These are phyloP conservation scores for Apaloderma vittatum DNA, from an alignment of 2,113 vertebrate genomes.

Conservation along the genomic window DNA sequence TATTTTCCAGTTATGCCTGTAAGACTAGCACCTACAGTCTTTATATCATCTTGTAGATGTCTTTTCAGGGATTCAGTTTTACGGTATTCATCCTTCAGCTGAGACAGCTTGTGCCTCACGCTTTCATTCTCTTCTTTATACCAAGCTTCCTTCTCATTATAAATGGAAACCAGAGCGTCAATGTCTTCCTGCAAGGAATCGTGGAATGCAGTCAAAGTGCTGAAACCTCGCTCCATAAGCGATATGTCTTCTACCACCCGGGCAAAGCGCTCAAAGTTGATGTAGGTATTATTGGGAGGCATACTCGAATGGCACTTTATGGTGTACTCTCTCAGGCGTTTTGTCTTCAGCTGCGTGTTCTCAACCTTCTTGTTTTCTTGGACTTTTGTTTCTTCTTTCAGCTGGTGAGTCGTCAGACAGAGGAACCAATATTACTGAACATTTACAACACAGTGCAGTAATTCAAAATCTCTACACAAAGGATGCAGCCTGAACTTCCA, in stretches of 20 bases:
- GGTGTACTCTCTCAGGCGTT: conserved; percentile 89
- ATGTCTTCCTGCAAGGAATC: conserved; percentile 85
- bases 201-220: conserved; percentile 70
- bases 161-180: conserved; percentile 88
- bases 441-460: conserved; percentile 8
- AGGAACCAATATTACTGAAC: conserved; percentile 81
- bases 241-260: conserved; percentile 83
- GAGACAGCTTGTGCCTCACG: conserved; percentile 84
- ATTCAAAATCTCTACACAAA: conserved; percentile 4
- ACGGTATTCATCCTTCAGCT: conserved; percentile 84
- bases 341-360: conserved; percentile 86
- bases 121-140: conserved; percentile 87
- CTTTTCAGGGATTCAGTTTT: conserved; percentile 85
- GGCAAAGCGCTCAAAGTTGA: conserved; percentile 89
- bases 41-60: conserved; percentile 83
- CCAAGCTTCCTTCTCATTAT: conserved; percentile 89
- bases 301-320: conserved; percentile 89
- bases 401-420: conserved; percentile 83
- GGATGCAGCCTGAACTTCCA: conserved; percentile 38
- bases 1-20: conserved; percentile 75
- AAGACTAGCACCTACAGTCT: conserved; percentile 70
- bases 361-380: conserved; percentile 75
- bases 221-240: conserved; percentile 68
- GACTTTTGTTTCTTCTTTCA: conserved; percentile 74
- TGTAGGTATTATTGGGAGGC: conserved; percentile 89